phyloP scores from a whole-genome alignment of 1,140 invertebrate genomes.

The Drosophila insularis region DNA sequence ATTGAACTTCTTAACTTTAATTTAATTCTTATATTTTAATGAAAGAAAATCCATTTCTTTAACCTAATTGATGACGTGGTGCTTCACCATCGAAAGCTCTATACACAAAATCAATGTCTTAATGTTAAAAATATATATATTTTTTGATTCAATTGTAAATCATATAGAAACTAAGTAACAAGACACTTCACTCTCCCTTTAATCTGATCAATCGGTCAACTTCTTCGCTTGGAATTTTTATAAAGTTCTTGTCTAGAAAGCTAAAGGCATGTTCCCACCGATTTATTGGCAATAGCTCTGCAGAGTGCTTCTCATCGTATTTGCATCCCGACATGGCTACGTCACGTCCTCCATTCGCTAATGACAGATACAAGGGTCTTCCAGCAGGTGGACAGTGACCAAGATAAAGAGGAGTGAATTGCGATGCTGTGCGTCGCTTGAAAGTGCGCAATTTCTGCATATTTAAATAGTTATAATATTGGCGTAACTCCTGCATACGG shows the following conservation, averaged over 20 bases:
- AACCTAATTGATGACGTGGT: too few relatives aligned
- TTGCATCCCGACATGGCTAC: background rate
- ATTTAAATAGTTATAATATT: conserved; percentile 4
- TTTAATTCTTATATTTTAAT: too few relatives aligned
- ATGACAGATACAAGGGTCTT: background rate
- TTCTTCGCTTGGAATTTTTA: background rate
- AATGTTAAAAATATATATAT: too few relatives aligned
- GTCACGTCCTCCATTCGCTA: background rate
- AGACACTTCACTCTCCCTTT: background rate
- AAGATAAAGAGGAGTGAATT: background rate
- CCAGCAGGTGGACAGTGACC: background rate
- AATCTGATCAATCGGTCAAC: background rate
- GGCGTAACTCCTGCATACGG: conserved; percentile 15
- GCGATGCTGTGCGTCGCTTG: too few relatives aligned
- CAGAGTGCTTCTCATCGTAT: background rate
- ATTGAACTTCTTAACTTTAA: background rate
- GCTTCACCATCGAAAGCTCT: too few relatives aligned
- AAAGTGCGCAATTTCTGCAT: background rate
- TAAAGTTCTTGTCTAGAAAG: conserved; percentile 8
- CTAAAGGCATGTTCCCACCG: background rate
- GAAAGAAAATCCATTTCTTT: too few relatives aligned
- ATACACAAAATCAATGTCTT: too few relatives aligned
- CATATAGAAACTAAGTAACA: background rate
- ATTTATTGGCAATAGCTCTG: conserved; percentile 1
- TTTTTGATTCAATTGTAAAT: too few relatives aligned